These are phyloP conservation scores for Halcyon badia DNA, from an alignment of 2,797 vertebrate species.

Conservation along the genomic window DNA sequence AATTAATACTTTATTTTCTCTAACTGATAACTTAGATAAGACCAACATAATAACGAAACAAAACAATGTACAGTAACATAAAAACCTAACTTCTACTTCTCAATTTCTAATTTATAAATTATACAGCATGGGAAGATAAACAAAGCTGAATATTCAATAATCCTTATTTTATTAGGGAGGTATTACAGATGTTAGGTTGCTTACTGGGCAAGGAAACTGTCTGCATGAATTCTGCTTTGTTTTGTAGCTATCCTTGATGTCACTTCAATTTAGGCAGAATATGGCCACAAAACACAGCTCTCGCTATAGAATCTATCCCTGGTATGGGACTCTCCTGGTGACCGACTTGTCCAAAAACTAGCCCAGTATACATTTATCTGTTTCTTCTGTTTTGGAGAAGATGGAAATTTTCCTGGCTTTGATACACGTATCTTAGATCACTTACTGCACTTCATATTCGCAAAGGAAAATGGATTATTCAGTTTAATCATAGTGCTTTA, in stretches of 20 bases:
- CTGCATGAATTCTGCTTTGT: not conserved
- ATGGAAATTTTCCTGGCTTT: not conserved
- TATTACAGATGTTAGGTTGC: not conserved
- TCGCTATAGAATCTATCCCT: rapidly evolving
- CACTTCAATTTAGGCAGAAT: not conserved
- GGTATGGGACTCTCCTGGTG: not conserved
- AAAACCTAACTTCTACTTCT: not conserved
- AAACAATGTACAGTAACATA: not conserved
- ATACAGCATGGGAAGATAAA: not conserved
- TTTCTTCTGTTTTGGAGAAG: not conserved
- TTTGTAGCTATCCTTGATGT: not conserved
- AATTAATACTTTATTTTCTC: not conserved
- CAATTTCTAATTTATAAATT: not conserved
- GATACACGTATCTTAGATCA: not conserved
- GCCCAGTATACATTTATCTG: not conserved
- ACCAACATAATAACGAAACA: not conserved
- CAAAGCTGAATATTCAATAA: not conserved
- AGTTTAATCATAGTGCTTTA: conserved; percentile 41
- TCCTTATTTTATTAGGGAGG: not conserved
- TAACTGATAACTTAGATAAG: not conserved
- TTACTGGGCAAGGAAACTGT: not conserved
- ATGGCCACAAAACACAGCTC: not conserved
- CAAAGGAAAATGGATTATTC: conserved; percentile 12
- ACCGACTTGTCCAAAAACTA: not conserved
- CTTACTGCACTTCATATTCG: not conserved